Evolutionary conservation across 2,797 vertebrate genomes (phyloP).

Genomic region (Brachymystax lenok): DNA sequence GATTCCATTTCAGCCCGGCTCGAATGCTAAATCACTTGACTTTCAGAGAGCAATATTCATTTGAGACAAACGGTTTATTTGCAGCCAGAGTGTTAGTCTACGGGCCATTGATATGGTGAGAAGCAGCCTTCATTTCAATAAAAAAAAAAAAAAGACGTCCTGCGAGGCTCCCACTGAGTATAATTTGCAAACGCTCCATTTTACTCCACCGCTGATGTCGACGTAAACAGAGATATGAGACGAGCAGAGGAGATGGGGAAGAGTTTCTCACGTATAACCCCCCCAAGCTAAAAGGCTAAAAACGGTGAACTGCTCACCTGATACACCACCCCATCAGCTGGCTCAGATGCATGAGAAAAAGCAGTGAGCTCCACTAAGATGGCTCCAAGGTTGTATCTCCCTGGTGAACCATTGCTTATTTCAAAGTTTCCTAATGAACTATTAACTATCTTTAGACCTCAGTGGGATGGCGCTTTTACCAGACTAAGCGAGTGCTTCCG

Average conservation of each 20-base stretch:
- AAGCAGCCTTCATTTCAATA: slow-evolving; percentile 30
- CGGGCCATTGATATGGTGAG: not conserved
- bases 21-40: not conserved
- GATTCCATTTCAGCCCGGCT: not conserved
- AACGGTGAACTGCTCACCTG: slow-evolving; percentile 20
- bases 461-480: slow-evolving; percentile 14
- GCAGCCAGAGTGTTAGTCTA: not conserved
- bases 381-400: not conserved
- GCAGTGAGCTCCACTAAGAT: not conserved
- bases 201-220: slow-evolving; percentile 10
- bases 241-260: not conserved
- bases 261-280: not conserved
- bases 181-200: slow-evolving; percentile 41
- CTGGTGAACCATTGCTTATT: slow-evolving; percentile 9
- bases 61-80: not conserved
- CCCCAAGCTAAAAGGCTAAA: not conserved
- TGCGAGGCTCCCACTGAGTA: slow-evolving; percentile 41
- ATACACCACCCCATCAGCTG: slow-evolving; percentile 2
- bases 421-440: slow-evolving; percentile 33
- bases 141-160: slow-evolving; percentile 10
- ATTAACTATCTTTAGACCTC: slow-evolving; percentile 28
- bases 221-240: slow-evolving; percentile 23
- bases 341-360: slow-evolving; percentile 11
- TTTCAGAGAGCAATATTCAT: not conserved
- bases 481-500: not conserved